Percentiles rank a stretch among this genome's conserved stretches.
phyloP scores from a whole-genome alignment of 1,140 invertebrate species.

The Drosophila trapezifrons region DNA sequence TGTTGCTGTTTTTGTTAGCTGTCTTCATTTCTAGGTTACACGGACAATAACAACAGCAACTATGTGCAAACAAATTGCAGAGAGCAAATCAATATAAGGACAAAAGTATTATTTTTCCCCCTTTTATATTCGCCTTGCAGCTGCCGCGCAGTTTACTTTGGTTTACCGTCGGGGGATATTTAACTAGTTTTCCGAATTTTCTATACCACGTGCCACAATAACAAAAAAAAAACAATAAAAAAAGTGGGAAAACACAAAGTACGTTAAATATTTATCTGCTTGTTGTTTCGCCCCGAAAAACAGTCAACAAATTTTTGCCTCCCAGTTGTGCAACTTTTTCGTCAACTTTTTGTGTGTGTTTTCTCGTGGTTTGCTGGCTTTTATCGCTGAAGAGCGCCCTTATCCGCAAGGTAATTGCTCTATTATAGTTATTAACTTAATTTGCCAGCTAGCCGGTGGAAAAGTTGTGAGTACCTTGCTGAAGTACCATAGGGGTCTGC shows the following conservation, averaged over 20 bases:
- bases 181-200: constrained; percentile 74
- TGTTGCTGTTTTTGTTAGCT: constrained; percentile 43
- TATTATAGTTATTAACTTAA: constrained; percentile 52
- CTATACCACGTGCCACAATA: constrained; percentile 30
- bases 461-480: constrained; percentile 11
- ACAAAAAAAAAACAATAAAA: constrained; percentile 4
- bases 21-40: constrained; percentile 74
- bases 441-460: constrained; percentile 10
- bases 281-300: constrained; percentile 29
- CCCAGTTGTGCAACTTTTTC: constrained; percentile 37
- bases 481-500: background rate
- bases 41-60: constrained; percentile 46
- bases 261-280: constrained; percentile 67
- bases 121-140: constrained; percentile 1
- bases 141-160: constrained; percentile 37
- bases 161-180: constrained; percentile 47
- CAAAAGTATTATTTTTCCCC: constrained; percentile 14
- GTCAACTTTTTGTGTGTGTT: constrained; percentile 39
- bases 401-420: constrained; percentile 41
- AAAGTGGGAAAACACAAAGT: constrained; percentile 11
- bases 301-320: constrained; percentile 49
- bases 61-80: constrained; percentile 72
- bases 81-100: constrained; percentile 74
- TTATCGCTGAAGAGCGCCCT: constrained; percentile 14
- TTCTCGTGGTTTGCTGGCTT: constrained; percentile 27